These are phyloP conservation scores for Luscinia luscinia DNA, from an alignment of 2,797 vertebrate genomes.

Conservation along the genomic window DNA sequence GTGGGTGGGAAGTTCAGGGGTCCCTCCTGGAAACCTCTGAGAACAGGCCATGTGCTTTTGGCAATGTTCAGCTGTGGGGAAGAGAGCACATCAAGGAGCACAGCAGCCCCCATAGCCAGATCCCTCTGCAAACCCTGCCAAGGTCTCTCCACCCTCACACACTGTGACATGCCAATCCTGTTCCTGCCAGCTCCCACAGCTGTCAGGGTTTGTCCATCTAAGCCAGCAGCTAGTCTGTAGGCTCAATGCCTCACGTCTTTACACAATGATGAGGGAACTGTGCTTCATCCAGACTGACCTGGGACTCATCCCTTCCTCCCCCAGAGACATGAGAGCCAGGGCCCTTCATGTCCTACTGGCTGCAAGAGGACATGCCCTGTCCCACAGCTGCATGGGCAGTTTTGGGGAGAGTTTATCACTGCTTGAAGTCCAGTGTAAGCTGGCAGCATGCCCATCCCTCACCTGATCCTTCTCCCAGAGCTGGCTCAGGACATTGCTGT, in stretches of 20 bases:
- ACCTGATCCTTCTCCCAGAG: constrained; percentile 98
- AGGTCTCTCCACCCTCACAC: not conserved
- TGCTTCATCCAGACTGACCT: not conserved
- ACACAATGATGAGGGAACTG: not conserved
- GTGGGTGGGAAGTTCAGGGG: constrained; percentile 94
- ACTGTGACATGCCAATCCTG: not conserved
- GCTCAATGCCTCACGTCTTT: not conserved
- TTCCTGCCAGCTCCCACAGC: not conserved
- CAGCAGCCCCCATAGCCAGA: not conserved
- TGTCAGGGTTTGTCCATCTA: not conserved
- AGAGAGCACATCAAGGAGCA: not conserved
- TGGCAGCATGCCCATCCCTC: not conserved
- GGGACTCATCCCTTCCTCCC: not conserved
- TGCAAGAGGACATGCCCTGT: not conserved
- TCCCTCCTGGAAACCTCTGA: constrained; percentile 94
- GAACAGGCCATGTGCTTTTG: constrained; percentile 90
- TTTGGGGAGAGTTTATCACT: accelerated
- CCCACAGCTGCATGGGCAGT: not conserved
- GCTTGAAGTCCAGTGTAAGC: accelerated
- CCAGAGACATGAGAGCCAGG: not conserved
- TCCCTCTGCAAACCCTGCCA: accelerated
- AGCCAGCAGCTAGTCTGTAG: not conserved
- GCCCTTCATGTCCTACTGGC: accelerated
- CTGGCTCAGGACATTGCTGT: constrained; percentile 85
- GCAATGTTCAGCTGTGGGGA: constrained; percentile 91